phyloP scores from a whole-genome alignment of 1,140 invertebrate species.

The Ganaspis sp. region DNA sequence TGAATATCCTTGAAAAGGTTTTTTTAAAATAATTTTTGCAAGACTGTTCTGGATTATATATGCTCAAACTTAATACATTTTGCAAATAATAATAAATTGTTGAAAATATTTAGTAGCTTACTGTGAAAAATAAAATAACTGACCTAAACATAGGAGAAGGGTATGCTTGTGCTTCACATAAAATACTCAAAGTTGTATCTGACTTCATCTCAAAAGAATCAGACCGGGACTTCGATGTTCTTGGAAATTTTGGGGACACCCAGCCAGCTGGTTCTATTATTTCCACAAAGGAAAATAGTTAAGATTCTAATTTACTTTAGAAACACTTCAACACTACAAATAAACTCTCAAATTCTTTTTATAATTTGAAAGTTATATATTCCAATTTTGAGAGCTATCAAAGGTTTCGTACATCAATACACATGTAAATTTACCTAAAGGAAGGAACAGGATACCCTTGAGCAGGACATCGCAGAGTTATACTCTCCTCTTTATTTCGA shows the following conservation, averaged over 20 bases:
- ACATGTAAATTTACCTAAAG: slow-evolving; percentile 77
- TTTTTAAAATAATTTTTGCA: no score
- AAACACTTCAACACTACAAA: neutral
- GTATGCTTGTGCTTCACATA: slow-evolving; percentile 83
- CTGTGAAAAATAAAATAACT: slow-evolving; percentile 38
- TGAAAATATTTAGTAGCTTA: no score
- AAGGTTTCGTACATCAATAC: slow-evolving; percentile 30
- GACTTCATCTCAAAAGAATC: slow-evolving; percentile 59
- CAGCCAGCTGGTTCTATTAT: slow-evolving; percentile 79
- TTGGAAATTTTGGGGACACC: slow-evolving; percentile 79
- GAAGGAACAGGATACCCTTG: slow-evolving; percentile 81
- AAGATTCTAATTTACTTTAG: neutral
- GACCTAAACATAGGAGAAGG: slow-evolving; percentile 79
- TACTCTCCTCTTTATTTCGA: slow-evolving; percentile 74
- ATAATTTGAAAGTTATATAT: neutral
- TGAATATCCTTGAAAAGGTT: no score
- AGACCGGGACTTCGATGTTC: slow-evolving; percentile 59
- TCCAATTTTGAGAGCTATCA: neutral
- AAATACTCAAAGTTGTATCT: slow-evolving; percentile 70
- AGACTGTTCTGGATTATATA: no score
- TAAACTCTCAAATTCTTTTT: neutral
- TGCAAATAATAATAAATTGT: no score
- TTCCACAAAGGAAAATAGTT: neutral
- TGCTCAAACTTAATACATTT: no score
- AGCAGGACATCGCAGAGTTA: slow-evolving; percentile 81